Percentiles rank a stretch among this genome's conserved stretches.
Evolutionary conservation across 2,888 invertebrate genomes (phyloP).

Genomic region (Teleiodes luculella): DNA sequence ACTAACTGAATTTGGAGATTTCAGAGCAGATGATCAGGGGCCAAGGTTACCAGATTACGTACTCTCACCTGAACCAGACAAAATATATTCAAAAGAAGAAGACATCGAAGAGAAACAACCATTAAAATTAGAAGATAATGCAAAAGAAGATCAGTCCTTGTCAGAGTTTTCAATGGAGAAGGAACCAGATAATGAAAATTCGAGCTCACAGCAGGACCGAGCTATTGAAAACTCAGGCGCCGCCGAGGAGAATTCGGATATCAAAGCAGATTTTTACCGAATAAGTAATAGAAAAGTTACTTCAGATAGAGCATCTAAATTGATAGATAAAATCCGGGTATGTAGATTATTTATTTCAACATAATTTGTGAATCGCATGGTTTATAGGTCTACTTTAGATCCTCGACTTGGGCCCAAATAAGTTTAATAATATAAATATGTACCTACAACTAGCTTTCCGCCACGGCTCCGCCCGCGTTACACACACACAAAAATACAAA

Average conservation of each 20-base stretch:
- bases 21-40: constrained; percentile 20
- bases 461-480: too few relatives aligned
- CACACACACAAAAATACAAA: too few relatives aligned
- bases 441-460: too few relatives aligned
- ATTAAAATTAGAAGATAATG: background rate
- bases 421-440: too few relatives aligned
- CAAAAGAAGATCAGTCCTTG: constrained; percentile 45
- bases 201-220: background rate
- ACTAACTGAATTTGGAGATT: constrained; percentile 44
- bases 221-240: background rate
- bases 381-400: too few relatives aligned
- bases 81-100: background rate
- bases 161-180: constrained; percentile 54
- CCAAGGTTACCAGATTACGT: background rate
- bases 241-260: background rate
- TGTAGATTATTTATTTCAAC: background rate
- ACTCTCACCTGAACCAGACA: background rate
- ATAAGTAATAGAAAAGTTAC: background rate
- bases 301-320: background rate
- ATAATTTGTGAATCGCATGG: too few relatives aligned
- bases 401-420: too few relatives aligned
- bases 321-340: background rate
- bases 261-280: too few relatives aligned
- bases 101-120: too few relatives aligned
- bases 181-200: background rate